Conservation (phyloP, 2,797 vertebrate genomes). For the Champsocephalus esox region DNA sequence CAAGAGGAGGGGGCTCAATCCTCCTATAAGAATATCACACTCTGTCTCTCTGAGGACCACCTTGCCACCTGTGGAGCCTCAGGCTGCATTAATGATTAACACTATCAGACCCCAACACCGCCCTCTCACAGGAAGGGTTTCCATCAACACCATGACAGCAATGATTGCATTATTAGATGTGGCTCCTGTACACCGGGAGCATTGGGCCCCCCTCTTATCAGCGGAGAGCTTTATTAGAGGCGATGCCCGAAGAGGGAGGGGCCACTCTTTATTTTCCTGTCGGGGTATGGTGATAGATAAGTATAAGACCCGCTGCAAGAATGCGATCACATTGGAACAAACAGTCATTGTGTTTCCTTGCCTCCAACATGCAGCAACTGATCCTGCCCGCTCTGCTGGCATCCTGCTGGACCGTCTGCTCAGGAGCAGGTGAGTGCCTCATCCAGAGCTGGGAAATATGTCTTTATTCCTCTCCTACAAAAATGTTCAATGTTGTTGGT, state of each 20-base stretch:
- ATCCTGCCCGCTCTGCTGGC: slow-evolving; percentile 64
- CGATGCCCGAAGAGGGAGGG: slow-evolving; percentile 75
- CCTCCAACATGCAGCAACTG: slow-evolving; percentile 74
- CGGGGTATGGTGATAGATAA: slow-evolving; percentile 77
- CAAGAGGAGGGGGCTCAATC: background rate
- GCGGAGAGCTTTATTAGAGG: slow-evolving; percentile 55
- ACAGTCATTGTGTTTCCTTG: slow-evolving; percentile 45
- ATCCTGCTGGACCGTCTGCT: slow-evolving; percentile 61
- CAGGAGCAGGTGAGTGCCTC: slow-evolving; percentile 72
- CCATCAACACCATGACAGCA: background rate
- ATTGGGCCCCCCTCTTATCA: slow-evolving; percentile 27
- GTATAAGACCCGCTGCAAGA: slow-evolving; percentile 78
- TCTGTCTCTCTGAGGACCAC: slow-evolving; percentile 10
- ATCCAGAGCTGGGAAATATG: background rate
- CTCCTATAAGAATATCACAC: background rate
- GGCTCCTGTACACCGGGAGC: slow-evolving; percentile 22
- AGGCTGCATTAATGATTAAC: slow-evolving; percentile 13
- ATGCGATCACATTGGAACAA: slow-evolving; percentile 74
- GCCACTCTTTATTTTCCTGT: slow-evolving; percentile 70
- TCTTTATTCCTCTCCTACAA: too few relatives aligned
- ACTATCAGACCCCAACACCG: background rate
- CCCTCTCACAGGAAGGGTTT: background rate
- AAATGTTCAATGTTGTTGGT: background rate
- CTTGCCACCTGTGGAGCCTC: slow-evolving; percentile 11
- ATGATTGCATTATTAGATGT: slow-evolving; percentile 3